Base-by-base conservation (phyloP, 2,888 invertebrate species). In the Choristoneura rosaceana region DNA sequence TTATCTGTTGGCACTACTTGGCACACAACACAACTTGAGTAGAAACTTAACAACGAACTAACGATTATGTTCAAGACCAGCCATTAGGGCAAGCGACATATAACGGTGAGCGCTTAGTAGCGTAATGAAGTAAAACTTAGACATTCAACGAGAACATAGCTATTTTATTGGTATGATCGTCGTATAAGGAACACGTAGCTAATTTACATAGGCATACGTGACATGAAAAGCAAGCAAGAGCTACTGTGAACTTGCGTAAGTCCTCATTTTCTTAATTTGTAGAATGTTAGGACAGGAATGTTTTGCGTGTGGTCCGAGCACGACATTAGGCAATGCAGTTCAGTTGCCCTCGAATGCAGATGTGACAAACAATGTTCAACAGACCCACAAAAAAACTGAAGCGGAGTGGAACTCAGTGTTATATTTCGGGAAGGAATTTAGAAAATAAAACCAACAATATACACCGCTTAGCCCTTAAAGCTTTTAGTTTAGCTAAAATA, bases 141-240 rank as follows among this genome's bases (percentile, higher is more conserved):
- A 55, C 58, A 68, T 63, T 63, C 68, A 34, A 69, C 59, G 69
- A 43, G 59, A 61, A 64, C 64, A 59, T 68, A 45, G 63, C 59
- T 15, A 69, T 73, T 63, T 73, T 73, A 73, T 69, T 69, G 69
- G 64, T 59, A 34, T 65, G 55, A 59, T 58, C 59, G 55, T 80
- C 77, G 83, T 84, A 89, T 84, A 83, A 76, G 76, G 74, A 79
- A 79, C 87, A 88, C 89, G 89, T 85, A 89, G 81, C 82, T 67
- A 76, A 90, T 90, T 90, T 87, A 81, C 89, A 90, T 90, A 84
- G 74, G 67, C 76, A 79, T 73, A 82, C 90, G 88, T 90, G 90
- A 87, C 83, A 76, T 79, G 87, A 85, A 86, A 86, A 79, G 43
- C 81, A 79, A 83, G 64, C 34, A 33, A 55, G 17, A 59, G 58